phyloP scores from a whole-genome alignment of 2,888 invertebrate genomes.

The Nymphalis c-album region DNA sequence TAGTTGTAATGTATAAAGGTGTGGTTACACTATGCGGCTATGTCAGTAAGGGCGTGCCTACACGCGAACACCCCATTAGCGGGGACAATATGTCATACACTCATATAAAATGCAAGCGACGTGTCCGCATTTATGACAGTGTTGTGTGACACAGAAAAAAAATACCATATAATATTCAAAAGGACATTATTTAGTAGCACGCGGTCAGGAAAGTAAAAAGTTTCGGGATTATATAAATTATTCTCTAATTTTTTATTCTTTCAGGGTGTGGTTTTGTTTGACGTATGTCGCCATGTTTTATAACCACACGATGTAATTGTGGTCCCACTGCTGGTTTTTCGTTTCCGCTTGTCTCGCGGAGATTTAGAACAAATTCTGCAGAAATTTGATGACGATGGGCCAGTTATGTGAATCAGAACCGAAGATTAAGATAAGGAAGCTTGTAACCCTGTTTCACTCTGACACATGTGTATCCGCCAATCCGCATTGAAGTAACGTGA shows the following conservation, averaged over 20 bases:
- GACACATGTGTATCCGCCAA: too few species aligned
- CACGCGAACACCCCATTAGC: constrained; percentile 74
- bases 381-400: too few species aligned
- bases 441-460: too few species aligned
- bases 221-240: constrained; percentile 35
- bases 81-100: constrained; percentile 66
- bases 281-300: neutral
- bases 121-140: constrained; percentile 68
- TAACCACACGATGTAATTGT: neutral
- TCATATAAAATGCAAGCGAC: constrained; percentile 71
- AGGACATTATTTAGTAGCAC: constrained; percentile 56
- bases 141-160: constrained; percentile 60
- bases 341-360: too few species aligned
- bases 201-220: constrained; percentile 49
- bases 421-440: too few species aligned
- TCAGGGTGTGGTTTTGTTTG: constrained; percentile 9
- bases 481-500: too few species aligned
- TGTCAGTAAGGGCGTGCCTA: constrained; percentile 59
- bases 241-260: constrained; percentile 22
- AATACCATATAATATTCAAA: constrained; percentile 48
- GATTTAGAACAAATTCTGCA: too few species aligned
- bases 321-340: too few species aligned
- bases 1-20: constrained; percentile 45
- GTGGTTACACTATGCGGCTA: constrained; percentile 48
- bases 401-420: too few species aligned